These are phyloP conservation scores for Platichthys stellatus DNA, from an alignment of 2,113 vertebrate genomes.

Conservation along the genomic window DNA sequence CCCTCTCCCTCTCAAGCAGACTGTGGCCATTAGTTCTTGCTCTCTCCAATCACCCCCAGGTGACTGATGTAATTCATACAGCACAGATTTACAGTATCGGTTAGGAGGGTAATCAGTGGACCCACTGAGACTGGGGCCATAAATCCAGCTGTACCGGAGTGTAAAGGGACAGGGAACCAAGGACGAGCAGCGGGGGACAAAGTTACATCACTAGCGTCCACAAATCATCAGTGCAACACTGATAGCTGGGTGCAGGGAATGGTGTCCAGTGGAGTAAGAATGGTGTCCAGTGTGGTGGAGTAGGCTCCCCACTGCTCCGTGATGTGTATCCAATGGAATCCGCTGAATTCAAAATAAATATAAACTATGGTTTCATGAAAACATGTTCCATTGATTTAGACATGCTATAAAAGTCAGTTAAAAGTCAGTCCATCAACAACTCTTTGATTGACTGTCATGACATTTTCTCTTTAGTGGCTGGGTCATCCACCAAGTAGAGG, in stretches of 20 bases:
- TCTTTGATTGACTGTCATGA: too few relatives aligned
- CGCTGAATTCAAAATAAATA: background rate
- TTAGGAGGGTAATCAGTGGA: conserved; percentile 83
- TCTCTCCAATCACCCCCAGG: background rate
- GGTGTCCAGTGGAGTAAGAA: background rate
- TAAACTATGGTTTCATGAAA: too few relatives aligned
- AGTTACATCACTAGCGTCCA: conserved; percentile 14
- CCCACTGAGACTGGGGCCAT: conserved; percentile 73
- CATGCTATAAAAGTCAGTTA: too few relatives aligned
- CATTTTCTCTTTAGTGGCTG: too few relatives aligned
- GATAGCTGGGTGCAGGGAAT: background rate
- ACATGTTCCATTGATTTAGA: too few relatives aligned
- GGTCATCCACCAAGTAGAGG: too few relatives aligned
- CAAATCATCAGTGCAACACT: conserved; percentile 41
- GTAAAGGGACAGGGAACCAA: conserved; percentile 86
- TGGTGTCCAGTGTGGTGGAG: background rate
- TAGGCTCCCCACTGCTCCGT: background rate
- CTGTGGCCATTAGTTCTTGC: conserved; percentile 25
- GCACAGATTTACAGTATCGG: conserved; percentile 78
- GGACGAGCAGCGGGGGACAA: conserved; percentile 75
- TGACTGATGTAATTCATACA: conserved; percentile 35
- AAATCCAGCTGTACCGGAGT: conserved; percentile 86
- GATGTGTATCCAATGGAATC: background rate
- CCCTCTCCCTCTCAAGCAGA: conserved; percentile 14
- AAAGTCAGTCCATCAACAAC: too few relatives aligned